phyloP scores from a whole-genome alignment of 2,888 invertebrate species.

The Ashinkailepas kermadecensis region DNA sequence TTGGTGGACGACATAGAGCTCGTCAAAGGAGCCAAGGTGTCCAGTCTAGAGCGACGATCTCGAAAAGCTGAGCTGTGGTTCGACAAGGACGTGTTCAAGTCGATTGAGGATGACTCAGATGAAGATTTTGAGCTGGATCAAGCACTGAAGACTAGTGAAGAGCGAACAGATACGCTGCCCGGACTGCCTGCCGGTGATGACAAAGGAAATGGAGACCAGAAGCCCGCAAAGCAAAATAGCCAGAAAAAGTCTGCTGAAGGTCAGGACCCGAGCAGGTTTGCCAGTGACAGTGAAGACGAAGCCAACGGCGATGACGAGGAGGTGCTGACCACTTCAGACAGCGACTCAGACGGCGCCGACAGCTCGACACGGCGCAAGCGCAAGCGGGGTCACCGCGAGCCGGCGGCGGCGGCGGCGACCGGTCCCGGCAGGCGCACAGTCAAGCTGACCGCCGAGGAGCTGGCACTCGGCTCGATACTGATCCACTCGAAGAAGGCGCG shows the following conservation, averaged over 20 bases:
- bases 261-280: slow-evolving; percentile 21
- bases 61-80: slow-evolving; percentile 81
- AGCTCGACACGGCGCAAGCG: slow-evolving; percentile 56
- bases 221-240: neutral
- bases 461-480: slow-evolving; percentile 87
- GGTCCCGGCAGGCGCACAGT: slow-evolving; percentile 48
- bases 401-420: slow-evolving; percentile 25
- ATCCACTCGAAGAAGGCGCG: slow-evolving; percentile 82
- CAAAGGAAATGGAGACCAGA: neutral
- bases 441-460: slow-evolving; percentile 72
- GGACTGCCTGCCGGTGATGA: too few species aligned
- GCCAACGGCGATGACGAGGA: slow-evolving; percentile 38
- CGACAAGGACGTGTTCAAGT: slow-evolving; percentile 72
- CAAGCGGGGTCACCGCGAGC: slow-evolving; percentile 40
- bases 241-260: too few species aligned
- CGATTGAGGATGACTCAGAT: slow-evolving; percentile 70
- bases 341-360: slow-evolving; percentile 27
- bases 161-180: neutral
- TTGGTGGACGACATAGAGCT: slow-evolving; percentile 15
- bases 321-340: slow-evolving; percentile 25
- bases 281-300: slow-evolving; percentile 48
- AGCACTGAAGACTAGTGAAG: slow-evolving; percentile 52
- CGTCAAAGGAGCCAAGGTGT: neutral
- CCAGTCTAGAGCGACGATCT: neutral
- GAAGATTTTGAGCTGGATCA: slow-evolving; percentile 80